These are phyloP conservation scores for Diacarnus erythraeanus DNA, from an alignment of 37 sponge, comb jelly and placozoan species.

Conservation along the genomic window DNA sequence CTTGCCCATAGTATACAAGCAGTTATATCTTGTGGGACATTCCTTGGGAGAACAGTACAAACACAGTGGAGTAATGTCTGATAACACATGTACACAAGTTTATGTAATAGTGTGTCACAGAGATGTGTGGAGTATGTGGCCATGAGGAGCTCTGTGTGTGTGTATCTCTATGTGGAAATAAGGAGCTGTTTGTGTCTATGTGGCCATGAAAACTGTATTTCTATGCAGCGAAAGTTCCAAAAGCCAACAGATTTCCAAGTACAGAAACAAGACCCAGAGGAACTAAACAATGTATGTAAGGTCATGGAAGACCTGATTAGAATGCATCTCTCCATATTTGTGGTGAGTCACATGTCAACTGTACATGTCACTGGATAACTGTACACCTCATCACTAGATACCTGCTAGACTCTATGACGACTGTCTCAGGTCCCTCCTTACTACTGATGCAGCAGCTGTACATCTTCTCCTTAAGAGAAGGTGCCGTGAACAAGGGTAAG, in stretches of 20 bases:
- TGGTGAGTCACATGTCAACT: too few species aligned
- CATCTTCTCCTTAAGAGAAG: conserved; percentile 66
- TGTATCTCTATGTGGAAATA: not conserved
- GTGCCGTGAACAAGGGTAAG: conserved; percentile 55
- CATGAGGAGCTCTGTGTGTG: not conserved
- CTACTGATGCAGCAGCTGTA: conserved; percentile 59
- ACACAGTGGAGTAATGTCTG: not conserved
- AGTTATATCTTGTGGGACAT: too few species aligned
- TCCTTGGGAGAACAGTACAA: not conserved
- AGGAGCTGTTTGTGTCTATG: not conserved
- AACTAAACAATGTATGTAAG: conserved; percentile 46
- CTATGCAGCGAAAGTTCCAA: conserved; percentile 3
- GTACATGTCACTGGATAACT: too few species aligned
- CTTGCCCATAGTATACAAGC: too few species aligned
- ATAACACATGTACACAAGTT: not conserved
- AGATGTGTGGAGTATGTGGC: too few species aligned
- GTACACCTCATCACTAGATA: conserved; percentile 34
- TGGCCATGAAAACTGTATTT: not conserved
- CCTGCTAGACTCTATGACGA: conserved; percentile 64
- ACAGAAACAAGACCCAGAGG: conserved; percentile 64
- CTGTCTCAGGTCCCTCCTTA: conserved; percentile 34
- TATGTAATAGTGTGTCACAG: too few species aligned
- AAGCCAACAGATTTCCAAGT: conserved; percentile 25
- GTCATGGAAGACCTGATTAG: conserved; percentile 77
- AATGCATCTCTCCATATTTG: conserved; percentile 70